These are phyloP conservation scores for Diplolepis rosae DNA, from an alignment of 2,888 invertebrate genomes.

Conservation along the genomic window DNA sequence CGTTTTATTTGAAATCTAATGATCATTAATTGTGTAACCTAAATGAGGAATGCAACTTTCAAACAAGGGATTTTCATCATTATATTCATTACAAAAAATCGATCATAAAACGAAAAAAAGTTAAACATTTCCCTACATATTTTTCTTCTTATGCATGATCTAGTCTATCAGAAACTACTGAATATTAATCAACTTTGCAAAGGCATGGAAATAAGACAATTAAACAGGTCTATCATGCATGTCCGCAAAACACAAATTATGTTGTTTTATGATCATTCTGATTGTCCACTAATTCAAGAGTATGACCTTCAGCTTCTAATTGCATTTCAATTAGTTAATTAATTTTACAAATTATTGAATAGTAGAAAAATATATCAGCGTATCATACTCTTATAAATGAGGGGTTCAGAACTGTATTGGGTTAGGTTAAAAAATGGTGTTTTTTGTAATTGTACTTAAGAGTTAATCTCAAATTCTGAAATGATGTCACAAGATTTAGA, in stretches of 20 bases:
- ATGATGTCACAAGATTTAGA: too few relatives aligned
- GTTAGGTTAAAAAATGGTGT: too few relatives aligned
- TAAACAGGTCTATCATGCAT: constrained; percentile 62
- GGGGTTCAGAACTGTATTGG: too few relatives aligned
- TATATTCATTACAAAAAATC: background rate
- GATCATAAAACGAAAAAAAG: constrained; percentile 23
- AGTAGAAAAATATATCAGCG: too few relatives aligned
- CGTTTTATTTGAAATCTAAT: background rate
- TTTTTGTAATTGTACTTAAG: too few relatives aligned
- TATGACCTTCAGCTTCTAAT: background rate
- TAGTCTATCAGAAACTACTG: constrained; percentile 15
- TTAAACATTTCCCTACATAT: background rate
- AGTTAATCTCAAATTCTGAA: too few relatives aligned
- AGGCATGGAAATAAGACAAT: constrained; percentile 49
- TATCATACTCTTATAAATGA: background rate
- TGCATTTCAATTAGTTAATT: too few relatives aligned
- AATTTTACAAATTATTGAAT: too few relatives aligned
- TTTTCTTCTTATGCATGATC: background rate
- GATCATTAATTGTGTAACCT: background rate
- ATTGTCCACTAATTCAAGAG: background rate
- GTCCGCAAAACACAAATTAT: constrained; percentile 59
- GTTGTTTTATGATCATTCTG: constrained; percentile 42
- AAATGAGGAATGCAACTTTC: background rate
- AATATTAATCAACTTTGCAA: constrained; percentile 23
- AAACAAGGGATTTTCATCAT: background rate